phyloP scores from a whole-genome alignment of 2,888 invertebrate genomes.

The Catocala fraxini region DNA sequence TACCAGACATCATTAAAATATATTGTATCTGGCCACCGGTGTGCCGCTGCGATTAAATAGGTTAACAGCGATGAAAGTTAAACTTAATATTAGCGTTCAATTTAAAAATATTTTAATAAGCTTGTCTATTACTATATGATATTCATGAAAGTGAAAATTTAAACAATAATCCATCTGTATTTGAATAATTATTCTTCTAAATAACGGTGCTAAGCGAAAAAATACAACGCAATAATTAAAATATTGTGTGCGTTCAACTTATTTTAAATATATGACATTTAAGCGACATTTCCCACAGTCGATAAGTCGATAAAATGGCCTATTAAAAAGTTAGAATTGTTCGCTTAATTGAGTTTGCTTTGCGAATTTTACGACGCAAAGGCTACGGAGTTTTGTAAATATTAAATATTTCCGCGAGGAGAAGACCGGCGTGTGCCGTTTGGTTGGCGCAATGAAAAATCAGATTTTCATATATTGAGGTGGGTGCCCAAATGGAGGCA shows the following conservation, averaged over 20 bases:
- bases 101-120: conserved; percentile 22
- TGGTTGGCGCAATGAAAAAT: conserved; percentile 73
- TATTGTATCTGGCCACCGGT: no score
- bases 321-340: conserved; percentile 68
- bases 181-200: conserved; percentile 27
- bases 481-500: conserved; percentile 84
- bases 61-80: conserved; percentile 27
- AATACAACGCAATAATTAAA: conserved; percentile 25
- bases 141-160: conserved; percentile 27
- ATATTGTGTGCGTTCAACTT: conserved; percentile 21
- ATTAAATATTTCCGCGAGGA: conserved; percentile 51
- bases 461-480: conserved; percentile 81
- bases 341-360: conserved; percentile 62
- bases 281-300: conserved; percentile 54
- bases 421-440: conserved; percentile 38
- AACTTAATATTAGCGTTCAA: conserved; percentile 6
- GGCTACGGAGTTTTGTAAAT: conserved; percentile 55
- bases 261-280: conserved; percentile 45
- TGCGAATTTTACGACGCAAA: conserved; percentile 53
- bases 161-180: conserved; percentile 37
- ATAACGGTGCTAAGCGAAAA: conserved; percentile 22
- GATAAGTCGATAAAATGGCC: conserved; percentile 64
- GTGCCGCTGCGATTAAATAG: conserved; percentile 12
- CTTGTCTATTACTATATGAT: conserved; percentile 5
- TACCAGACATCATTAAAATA: no score